A percentile compares a stretch with the other conserved stretches of the same genome.
Conservation (phyloP, 2,113 vertebrate genomes). For the Scytalopus superciliaris region DNA sequence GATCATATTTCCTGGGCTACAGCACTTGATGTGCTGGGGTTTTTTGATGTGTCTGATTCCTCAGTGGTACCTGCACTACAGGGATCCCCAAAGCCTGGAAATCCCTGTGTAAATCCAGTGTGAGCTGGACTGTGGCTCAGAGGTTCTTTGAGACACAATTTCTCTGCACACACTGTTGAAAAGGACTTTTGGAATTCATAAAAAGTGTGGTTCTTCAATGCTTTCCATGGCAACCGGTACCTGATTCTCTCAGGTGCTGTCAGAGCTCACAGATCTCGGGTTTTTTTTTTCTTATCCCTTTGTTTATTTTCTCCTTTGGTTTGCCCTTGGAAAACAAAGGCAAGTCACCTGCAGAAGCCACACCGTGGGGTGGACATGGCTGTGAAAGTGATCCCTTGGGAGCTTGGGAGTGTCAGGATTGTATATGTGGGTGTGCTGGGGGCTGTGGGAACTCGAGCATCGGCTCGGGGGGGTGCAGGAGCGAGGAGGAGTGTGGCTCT, state of each 20-base stretch:
- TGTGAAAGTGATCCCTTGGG: background rate
- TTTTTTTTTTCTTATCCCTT: background rate
- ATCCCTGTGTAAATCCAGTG: background rate
- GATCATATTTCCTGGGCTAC: background rate
- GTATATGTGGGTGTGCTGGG: background rate
- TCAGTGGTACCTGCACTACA: background rate
- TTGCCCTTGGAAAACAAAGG: background rate
- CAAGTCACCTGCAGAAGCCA: background rate
- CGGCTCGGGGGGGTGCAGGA: rapidly evolving
- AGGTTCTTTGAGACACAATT: background rate
- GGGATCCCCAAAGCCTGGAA: background rate
- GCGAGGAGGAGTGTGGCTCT: rapidly evolving
- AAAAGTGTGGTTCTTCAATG: background rate
- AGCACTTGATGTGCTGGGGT: background rate
- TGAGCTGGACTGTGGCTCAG: background rate
- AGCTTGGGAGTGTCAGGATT: background rate
- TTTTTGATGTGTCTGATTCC: background rate
- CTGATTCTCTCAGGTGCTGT: background rate
- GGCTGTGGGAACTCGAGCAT: rapidly evolving
- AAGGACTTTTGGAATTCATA: background rate
- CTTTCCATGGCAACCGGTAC: background rate
- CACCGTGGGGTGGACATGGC: rapidly evolving
- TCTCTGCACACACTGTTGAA: background rate
- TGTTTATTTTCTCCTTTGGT: background rate
- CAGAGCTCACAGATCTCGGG: background rate